Percentiles rank a stretch among this genome's conserved stretches.
These are phyloP conservation scores for Botia kubotai DNA, from an alignment of 2,797 vertebrate genomes.

Conservation along the genomic window DNA sequence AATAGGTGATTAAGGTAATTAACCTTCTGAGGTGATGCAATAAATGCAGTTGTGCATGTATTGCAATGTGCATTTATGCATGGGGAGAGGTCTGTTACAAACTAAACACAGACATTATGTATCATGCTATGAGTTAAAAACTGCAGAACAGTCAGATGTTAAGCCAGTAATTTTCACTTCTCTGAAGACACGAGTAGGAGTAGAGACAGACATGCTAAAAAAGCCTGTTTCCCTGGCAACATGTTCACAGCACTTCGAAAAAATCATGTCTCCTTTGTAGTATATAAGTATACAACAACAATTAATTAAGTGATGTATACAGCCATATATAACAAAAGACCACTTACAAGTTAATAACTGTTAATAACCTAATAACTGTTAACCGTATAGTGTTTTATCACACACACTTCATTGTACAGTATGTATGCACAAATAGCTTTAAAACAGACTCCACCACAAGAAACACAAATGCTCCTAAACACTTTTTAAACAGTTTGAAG, in stretches of 20 bases:
- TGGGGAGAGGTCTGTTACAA: background rate
- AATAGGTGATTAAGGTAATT: too few relatives aligned
- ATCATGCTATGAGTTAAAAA: slow-evolving; percentile 24
- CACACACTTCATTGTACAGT: too few relatives aligned
- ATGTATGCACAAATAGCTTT: too few relatives aligned
- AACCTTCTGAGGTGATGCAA: too few relatives aligned
- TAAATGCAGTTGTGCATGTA: slow-evolving; percentile 2
- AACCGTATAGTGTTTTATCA: too few relatives aligned
- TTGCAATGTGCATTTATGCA: background rate
- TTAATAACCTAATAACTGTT: too few relatives aligned
- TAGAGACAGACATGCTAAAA: slow-evolving; percentile 41
- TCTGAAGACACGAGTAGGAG: slow-evolving; percentile 21
- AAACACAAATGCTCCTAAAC: too few relatives aligned
- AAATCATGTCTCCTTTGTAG: slow-evolving; percentile 30
- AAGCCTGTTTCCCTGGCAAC: slow-evolving; percentile 75
- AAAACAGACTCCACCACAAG: slow-evolving; percentile 3
- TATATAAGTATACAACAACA: too few relatives aligned
- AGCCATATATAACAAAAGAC: too few relatives aligned
- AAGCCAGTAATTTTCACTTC: slow-evolving; percentile 21
- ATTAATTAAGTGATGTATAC: too few relatives aligned
- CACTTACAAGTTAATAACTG: too few relatives aligned
- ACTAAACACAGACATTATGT: background rate
- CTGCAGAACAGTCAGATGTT: background rate
- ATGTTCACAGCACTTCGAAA: slow-evolving; percentile 45
- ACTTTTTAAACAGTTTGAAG: too few relatives aligned